phyloP scores from a whole-genome alignment of 1,140 invertebrate species.

The Drosophila repleta region DNA sequence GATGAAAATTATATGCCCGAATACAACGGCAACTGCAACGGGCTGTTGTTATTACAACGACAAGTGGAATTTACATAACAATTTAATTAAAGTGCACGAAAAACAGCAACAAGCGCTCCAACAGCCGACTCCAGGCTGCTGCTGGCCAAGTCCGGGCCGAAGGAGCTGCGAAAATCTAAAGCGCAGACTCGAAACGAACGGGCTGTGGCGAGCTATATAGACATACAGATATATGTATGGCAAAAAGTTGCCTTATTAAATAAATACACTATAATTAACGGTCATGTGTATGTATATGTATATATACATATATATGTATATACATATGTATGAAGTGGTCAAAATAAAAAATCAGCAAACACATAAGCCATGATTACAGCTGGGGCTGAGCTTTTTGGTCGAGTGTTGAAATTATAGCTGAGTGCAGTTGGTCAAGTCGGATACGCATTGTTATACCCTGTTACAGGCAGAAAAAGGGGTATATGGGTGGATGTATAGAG shows the following conservation, averaged over 20 bases:
- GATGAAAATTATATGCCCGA: slow-evolving; percentile 64
- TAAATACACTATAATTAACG: slow-evolving; percentile 72
- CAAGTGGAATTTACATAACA: slow-evolving; percentile 79
- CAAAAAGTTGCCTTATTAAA: slow-evolving; percentile 65
- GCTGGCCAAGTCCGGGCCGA: slow-evolving; percentile 15
- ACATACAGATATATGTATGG: slow-evolving; percentile 29
- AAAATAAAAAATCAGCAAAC: slow-evolving; percentile 18
- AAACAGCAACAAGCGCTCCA: slow-evolving; percentile 15
- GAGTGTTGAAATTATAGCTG: slow-evolving; percentile 26
- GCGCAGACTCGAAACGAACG: slow-evolving; percentile 59
- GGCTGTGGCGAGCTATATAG: slow-evolving; percentile 12
- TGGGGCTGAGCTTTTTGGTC: slow-evolving; percentile 1
- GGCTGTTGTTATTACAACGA: slow-evolving; percentile 46
- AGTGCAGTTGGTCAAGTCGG: slow-evolving; percentile 5
- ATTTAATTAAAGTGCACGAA: slow-evolving; percentile 72
- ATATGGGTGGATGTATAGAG: neutral
- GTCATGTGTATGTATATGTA: slow-evolving; percentile 29
- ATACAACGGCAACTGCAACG: slow-evolving; percentile 17
- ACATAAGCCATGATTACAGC: slow-evolving; percentile 34
- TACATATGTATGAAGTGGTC: slow-evolving; percentile 25
- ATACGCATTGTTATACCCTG: slow-evolving; percentile 32
- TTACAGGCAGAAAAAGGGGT: neutral
- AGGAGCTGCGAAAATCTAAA: slow-evolving; percentile 72
- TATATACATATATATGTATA: neutral
- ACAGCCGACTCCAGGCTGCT: neutral